Evolutionary conservation across 2,797 vertebrate species (phyloP).

Genomic region (Urosaurus nigricauda): DNA sequence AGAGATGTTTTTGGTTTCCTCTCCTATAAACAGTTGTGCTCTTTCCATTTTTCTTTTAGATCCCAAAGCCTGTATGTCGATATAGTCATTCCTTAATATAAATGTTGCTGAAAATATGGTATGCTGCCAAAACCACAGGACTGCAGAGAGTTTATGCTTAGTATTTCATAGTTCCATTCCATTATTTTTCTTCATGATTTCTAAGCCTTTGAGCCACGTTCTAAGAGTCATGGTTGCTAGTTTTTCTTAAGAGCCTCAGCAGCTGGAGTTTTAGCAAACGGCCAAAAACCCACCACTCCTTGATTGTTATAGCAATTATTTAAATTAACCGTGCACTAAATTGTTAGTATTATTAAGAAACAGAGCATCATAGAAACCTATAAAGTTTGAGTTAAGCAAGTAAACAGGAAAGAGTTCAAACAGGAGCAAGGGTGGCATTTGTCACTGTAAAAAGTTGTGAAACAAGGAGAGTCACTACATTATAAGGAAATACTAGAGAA

Average conservation of each 20-base stretch:
- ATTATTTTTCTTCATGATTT: conserved; percentile 18
- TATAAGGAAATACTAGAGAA: conserved; percentile 22
- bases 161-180: background rate
- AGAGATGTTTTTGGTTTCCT: conserved; percentile 50
- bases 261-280: conserved; percentile 1
- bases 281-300: background rate
- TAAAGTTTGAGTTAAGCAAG: background rate
- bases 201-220: conserved; percentile 5
- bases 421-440: background rate
- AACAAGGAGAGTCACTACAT: conserved; percentile 21
- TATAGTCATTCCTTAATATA: conserved; percentile 31
- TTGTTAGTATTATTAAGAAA: conserved; percentile 29
- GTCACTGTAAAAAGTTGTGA: background rate
- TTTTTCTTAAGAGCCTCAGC: background rate
- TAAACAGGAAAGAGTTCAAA: background rate
- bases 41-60: conserved; percentile 55
- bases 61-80: conserved; percentile 16
- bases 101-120: conserved; percentile 19
- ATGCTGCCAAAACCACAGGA: conserved; percentile 8
- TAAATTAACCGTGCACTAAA: background rate
- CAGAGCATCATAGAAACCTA: background rate
- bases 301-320: rapidly evolving
- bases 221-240: background rate
- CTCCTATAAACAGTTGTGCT: conserved; percentile 15
- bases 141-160: conserved; percentile 25